phyloP scores from a whole-genome alignment of 1,140 invertebrate genomes.

The Melipona quadrifasciata region DNA sequence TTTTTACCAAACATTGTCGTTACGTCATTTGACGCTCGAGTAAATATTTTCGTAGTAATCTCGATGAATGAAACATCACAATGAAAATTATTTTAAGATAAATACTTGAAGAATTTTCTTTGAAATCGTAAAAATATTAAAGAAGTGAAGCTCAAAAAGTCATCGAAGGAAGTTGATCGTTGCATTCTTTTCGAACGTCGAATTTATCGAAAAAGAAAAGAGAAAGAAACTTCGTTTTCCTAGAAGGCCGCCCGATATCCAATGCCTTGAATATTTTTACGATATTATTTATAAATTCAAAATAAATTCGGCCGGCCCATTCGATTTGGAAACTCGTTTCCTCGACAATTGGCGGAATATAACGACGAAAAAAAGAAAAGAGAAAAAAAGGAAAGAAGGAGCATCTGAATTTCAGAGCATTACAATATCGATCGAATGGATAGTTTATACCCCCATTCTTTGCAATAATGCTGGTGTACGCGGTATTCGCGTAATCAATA shows the following conservation, averaged over 20 bases:
- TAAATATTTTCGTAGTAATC: background rate
- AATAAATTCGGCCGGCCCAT: background rate
- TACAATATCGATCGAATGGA: constrained; percentile 30
- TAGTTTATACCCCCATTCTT: constrained; percentile 39
- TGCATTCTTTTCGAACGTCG: no score
- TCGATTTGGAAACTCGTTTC: constrained; percentile 23
- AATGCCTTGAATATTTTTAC: background rate
- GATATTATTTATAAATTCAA: constrained; percentile 9
- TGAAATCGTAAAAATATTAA: background rate
- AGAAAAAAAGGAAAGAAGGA: background rate
- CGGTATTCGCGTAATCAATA: constrained; percentile 44
- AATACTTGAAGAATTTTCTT: background rate
- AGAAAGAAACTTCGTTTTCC: no score
- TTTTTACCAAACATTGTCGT: background rate
- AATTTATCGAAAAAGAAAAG: background rate
- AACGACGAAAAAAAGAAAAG: background rate
- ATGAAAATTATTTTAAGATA: background rate
- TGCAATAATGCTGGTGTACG: constrained; percentile 17
- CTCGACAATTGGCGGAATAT: background rate
- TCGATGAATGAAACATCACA: background rate
- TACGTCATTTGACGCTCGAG: no score
- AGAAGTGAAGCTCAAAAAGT: no score
- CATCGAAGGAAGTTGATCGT: background rate
- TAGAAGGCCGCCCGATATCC: background rate
- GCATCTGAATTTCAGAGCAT: constrained; percentile 43